Conservation (phyloP, 2,113 vertebrate genomes). For the Leptosomus discolor region DNA sequence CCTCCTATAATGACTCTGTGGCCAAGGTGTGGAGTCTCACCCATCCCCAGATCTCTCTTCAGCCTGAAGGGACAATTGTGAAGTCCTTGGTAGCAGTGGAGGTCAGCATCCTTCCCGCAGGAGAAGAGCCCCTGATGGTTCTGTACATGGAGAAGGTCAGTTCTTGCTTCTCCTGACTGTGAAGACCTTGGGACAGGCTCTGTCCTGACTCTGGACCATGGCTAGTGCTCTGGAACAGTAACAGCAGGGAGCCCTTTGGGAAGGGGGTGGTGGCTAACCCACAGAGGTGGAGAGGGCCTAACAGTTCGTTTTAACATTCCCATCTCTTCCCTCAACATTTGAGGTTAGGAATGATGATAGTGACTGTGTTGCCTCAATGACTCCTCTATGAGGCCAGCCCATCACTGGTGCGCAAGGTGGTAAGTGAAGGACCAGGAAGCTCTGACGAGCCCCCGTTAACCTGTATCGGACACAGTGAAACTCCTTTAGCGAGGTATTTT, state of each 20-base stretch:
- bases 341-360: neutral
- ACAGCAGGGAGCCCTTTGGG: neutral
- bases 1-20: conserved; percentile 50
- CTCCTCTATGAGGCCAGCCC: neutral
- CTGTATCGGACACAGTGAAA: neutral
- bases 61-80: conserved; percentile 59
- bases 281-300: neutral
- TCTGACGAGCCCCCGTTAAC: neutral
- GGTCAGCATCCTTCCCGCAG: conserved; percentile 22
- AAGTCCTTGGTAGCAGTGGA: conserved; percentile 54
- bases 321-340: neutral
- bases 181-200: neutral
- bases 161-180: neutral
- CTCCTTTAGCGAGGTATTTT: neutral
- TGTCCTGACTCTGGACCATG: neutral
- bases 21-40: conserved; percentile 75
- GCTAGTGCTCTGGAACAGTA: neutral
- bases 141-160: conserved; percentile 80
- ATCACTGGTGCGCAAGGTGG: neutral
- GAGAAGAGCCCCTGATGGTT: neutral
- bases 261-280: neutral
- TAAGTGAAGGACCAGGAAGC: neutral
- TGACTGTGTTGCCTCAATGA: neutral
- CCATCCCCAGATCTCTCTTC: conserved; percentile 66
- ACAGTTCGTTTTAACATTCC: neutral